Evolutionary conservation across 2,888 invertebrate species (phyloP), one percentile per base, ranked within the genome.

Genomic region (Drosophila neotestacea): DNA sequence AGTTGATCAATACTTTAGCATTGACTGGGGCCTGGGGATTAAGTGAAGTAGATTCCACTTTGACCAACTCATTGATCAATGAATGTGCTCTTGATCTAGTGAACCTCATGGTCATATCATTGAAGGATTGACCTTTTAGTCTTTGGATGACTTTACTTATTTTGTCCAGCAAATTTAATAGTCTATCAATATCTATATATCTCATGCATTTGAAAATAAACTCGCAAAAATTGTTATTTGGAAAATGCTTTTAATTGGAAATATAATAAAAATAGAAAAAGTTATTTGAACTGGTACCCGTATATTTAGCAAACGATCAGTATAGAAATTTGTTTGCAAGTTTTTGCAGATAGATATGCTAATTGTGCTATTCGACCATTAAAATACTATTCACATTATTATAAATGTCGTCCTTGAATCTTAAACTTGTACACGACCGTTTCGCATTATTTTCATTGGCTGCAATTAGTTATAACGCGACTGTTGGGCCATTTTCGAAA

Each of bases 401-500:
- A 39, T 44, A 39, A 65, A 66, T 36, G 64, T 48, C 16, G 75
- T 78, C 77, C 77, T 77, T 77, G 78, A 78, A 71, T 56, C 41
- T 56, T 30, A 60, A 60, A 61, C 66, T 66, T 77, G 42, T 51
- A 32, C 62, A 41, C 58, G 36, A 75, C 11, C 36, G 36, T 52
- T 65, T 76, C 30, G 69, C 42, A 70, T 61, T 70, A 61, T 73
- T 73, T 56, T 48, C 69, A 60, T 69, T 44, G 48, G 28, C 47
- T 73, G 58, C 69, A 73, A 54, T 61, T 68, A 68, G 68, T 68
- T 42, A 50, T 66, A 72, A 63, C 56, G 41, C 60, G 76, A 46
- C 47, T 41, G 41, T 72, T 76, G 60, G 47, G 58, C 63, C 63
- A 68, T 69, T 68, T 75, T 64, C 3, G n/a, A 11, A 73, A 76